A percentile compares a stretch with the other conserved stretches of the same genome.
Evolutionary conservation across 2,113 vertebrate species (phyloP).

Genomic region (Epinephelus moara): DNA sequence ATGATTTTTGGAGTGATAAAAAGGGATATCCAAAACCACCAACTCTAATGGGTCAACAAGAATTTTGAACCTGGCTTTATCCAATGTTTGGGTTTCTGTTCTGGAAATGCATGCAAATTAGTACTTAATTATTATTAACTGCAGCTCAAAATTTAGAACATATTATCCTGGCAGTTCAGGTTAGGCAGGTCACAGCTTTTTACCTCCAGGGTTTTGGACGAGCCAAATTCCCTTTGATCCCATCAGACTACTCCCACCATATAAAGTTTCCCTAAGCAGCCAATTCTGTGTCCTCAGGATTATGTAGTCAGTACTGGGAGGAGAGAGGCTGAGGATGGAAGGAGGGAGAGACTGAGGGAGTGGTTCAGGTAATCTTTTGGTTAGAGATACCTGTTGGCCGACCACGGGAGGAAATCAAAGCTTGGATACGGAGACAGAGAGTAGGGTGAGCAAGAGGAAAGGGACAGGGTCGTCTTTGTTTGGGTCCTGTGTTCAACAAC

Average conservation of each 20-base stretch:
- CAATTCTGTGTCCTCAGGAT: slow-evolving; percentile 68
- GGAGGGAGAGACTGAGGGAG: slow-evolving; percentile 32
- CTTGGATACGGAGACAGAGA: slow-evolving; percentile 65
- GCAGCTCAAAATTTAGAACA: not conserved
- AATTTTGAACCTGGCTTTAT: too few relatives aligned
- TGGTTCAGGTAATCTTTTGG: slow-evolving; percentile 73
- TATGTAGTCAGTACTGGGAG: slow-evolving; percentile 53
- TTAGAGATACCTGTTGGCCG: slow-evolving; percentile 77
- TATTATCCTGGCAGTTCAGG: slow-evolving; percentile 7
- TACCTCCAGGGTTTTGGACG: slow-evolving; percentile 7
- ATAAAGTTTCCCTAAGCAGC: slow-evolving; percentile 76
- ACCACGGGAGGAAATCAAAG: slow-evolving; percentile 82
- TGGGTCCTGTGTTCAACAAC: slow-evolving; percentile 74
- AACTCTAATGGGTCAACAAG: too few relatives aligned
- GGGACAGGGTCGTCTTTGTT: slow-evolving; percentile 86
- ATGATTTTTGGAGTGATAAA: too few relatives aligned
- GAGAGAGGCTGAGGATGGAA: slow-evolving; percentile 43
- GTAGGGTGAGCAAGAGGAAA: slow-evolving; percentile 53
- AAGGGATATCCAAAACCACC: too few relatives aligned
- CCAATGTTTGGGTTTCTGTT: too few relatives aligned
- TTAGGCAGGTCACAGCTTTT: slow-evolving; percentile 43
- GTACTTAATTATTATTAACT: not conserved
- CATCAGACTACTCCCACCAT: slow-evolving; percentile 60
- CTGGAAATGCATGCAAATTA: too few relatives aligned
- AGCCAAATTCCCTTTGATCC: slow-evolving; percentile 55